These are phyloP conservation scores for Sarcophaga carnaria DNA, from an alignment of 2,888 invertebrate genomes.

Conservation along the genomic window DNA sequence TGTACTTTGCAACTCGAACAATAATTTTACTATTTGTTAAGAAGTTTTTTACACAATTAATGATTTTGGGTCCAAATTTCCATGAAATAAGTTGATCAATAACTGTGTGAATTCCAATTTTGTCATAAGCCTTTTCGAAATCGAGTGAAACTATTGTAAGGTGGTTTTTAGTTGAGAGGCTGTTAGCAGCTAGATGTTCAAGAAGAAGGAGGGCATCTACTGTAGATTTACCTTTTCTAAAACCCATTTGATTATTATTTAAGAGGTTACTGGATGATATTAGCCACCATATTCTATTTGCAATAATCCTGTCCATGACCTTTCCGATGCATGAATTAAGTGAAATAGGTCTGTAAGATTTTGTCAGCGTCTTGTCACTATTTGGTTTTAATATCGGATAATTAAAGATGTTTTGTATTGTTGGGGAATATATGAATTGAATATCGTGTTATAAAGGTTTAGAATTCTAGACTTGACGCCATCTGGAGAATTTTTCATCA, in stretches of 20 bases:
- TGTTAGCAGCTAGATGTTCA: neutral
- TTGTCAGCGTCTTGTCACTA: conserved; percentile 45
- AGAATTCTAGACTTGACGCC: neutral
- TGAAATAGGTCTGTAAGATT: conserved; percentile 67
- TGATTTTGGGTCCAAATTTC: conserved; percentile 8
- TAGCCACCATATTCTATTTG: conserved; percentile 6
- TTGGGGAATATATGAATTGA: conserved; percentile 6
- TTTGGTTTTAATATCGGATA: conserved; percentile 60
- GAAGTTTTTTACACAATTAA: conserved; percentile 17
- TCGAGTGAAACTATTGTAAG: conserved; percentile 5
- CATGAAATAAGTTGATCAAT: conserved; percentile 17
- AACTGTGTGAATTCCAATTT: conserved; percentile 49
- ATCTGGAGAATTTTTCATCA: neutral
- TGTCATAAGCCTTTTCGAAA: conserved; percentile 61
- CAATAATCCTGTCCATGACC: conserved; percentile 1
- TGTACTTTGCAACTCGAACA: conserved; percentile 24
- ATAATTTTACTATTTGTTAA: too few relatives aligned
- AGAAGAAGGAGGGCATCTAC: neutral
- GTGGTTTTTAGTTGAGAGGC: neutral
- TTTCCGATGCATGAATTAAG: conserved; percentile 46
- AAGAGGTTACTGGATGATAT: neutral
- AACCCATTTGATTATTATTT: conserved; percentile 1
- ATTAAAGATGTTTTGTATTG: neutral
- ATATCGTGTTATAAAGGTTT: neutral
- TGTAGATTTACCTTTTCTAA: conserved; percentile 2